phyloP scores from a whole-genome alignment of 2,888 invertebrate species.

The Cheilosia urbana region DNA sequence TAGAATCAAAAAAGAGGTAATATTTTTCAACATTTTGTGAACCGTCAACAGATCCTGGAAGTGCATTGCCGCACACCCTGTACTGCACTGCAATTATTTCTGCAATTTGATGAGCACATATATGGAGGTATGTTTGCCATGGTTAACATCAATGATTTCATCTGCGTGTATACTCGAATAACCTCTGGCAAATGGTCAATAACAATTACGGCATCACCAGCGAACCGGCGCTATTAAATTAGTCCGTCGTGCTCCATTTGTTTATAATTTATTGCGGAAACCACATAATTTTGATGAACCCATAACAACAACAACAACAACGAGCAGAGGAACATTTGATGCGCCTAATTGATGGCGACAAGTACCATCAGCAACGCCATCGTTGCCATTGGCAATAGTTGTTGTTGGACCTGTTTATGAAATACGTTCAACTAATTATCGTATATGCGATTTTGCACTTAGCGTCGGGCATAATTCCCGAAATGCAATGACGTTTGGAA shows the following conservation, averaged over 20 bases:
- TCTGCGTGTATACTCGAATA: neutral
- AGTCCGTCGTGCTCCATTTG: constrained; percentile 15
- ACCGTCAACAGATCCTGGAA: too few relatives aligned
- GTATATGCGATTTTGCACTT: too few relatives aligned
- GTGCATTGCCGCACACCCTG: neutral
- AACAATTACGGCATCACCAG: constrained; percentile 38
- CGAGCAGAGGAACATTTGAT: neutral
- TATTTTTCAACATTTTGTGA: too few relatives aligned
- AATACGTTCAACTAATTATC: neutral
- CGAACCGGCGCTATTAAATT: constrained; percentile 22
- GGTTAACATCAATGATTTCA: constrained; percentile 49
- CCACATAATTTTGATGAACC: neutral
- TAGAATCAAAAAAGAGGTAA: too few relatives aligned
- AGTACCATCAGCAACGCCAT: neutral
- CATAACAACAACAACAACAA: neutral
- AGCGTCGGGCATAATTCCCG: too few relatives aligned
- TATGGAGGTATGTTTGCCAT: neutral
- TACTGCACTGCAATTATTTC: neutral
- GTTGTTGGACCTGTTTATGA: neutral
- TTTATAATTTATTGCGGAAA: neutral
- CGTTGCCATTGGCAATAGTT: constrained; percentile 11
- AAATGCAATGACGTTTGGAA: neutral
- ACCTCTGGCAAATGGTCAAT: constrained; percentile 47
- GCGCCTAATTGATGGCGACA: neutral
- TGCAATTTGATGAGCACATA: neutral